Conservation (phyloP, 2,888 invertebrate species). For the Gymnocheta viridis region DNA sequence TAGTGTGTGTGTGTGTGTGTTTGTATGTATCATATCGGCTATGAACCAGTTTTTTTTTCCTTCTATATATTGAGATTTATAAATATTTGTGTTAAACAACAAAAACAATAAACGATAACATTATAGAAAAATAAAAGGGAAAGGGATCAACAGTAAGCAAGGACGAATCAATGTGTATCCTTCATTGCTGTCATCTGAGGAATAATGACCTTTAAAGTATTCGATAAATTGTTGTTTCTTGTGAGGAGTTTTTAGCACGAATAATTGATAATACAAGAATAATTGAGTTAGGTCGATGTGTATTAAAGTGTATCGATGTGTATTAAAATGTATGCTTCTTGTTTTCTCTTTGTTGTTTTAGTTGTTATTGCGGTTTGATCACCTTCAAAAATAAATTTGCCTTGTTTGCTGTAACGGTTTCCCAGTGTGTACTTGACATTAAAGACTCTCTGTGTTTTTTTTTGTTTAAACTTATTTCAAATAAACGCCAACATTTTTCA, state of each 20-base stretch:
- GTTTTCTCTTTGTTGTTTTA: too few relatives aligned
- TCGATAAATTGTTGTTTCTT: too few relatives aligned
- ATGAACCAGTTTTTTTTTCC: slow-evolving; percentile 35
- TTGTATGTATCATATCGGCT: too few relatives aligned
- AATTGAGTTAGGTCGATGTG: too few relatives aligned
- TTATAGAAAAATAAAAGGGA: slow-evolving; percentile 6
- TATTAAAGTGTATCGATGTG: too few relatives aligned
- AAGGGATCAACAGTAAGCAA: slow-evolving; percentile 1
- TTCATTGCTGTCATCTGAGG: not conserved
- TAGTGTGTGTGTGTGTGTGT: not conserved
- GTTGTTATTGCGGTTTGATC: too few relatives aligned
- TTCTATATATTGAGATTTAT: slow-evolving; percentile 21
- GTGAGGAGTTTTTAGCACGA: too few relatives aligned
- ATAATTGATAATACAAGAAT: too few relatives aligned
- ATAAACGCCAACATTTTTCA: not conserved
- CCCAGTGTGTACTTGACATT: too few relatives aligned
- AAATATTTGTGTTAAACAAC: slow-evolving; percentile 26
- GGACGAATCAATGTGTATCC: slow-evolving; percentile 36
- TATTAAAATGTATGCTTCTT: too few relatives aligned
- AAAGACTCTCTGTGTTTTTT: not conserved
- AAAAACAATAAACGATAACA: slow-evolving; percentile 6
- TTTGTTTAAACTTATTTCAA: not conserved
- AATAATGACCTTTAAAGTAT: not conserved
- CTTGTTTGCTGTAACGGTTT: too few relatives aligned
- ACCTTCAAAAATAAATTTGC: too few relatives aligned